Evolutionary conservation across 2,888 invertebrate species (phyloP).

Genomic region (Orthonychiurus folsomi): DNA sequence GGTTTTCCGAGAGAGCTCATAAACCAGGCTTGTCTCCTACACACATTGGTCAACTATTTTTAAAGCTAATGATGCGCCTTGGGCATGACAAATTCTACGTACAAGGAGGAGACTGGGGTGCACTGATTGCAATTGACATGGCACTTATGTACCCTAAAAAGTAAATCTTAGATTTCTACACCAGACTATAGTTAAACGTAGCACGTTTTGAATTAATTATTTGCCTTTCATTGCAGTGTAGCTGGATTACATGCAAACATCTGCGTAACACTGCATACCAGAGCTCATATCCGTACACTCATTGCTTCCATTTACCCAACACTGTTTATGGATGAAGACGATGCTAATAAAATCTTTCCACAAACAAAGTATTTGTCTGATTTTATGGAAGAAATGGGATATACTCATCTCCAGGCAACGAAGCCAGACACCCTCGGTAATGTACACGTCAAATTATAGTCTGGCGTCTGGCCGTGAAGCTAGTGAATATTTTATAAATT

Average conservation of each 20-base stretch:
- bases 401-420: constrained; percentile 69
- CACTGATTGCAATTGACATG: constrained; percentile 44
- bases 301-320: constrained; percentile 40
- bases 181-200: background rate
- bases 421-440: constrained; percentile 80
- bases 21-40: constrained; percentile 43
- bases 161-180: constrained; percentile 12
- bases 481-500: too few species aligned
- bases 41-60: constrained; percentile 40
- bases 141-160: constrained; percentile 43
- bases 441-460: constrained; percentile 19
- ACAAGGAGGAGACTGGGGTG: constrained; percentile 52
- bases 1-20: constrained; percentile 48
- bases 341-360: constrained; percentile 41
- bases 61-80: constrained; percentile 47
- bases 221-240: constrained; percentile 44
- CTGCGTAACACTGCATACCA: constrained; percentile 45
- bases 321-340: constrained; percentile 38
- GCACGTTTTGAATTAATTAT: constrained; percentile 4
- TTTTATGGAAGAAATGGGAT: constrained; percentile 47
- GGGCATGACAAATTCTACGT: constrained; percentile 45
- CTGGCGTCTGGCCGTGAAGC: too few species aligned
- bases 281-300: constrained; percentile 38
- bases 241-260: constrained; percentile 59
- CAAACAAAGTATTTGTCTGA: constrained; percentile 34